Evolutionary conservation across 2,888 invertebrate genomes (phyloP), one percentile per base, ranked within the genome.

Genomic region (Celastrina argiolus): DNA sequence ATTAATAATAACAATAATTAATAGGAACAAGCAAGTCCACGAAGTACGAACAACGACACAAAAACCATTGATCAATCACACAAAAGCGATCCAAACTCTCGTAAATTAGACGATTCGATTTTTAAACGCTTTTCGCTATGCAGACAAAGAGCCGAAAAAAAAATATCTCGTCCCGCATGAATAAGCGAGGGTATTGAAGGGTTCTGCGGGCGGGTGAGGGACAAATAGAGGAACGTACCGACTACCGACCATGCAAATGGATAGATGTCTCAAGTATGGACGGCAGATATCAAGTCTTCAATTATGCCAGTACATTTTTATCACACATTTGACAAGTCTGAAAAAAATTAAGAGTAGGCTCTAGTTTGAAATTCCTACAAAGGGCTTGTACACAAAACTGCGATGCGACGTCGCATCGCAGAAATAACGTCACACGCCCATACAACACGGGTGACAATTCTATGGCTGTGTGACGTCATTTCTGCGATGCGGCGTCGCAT

Each of bases 101-200:
- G 34, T 3, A 51, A 51, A 22, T 51, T 51, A 22, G 51, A 22
- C 51, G 22, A 22, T 51, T 51, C 22, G 51, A 26, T 22, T 51
- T 51, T 51, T 51, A 51, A 51, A 51, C 51, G 51, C 51, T 51
- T 26, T 51, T 22, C 51, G 51, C 22, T 22, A 51, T 51, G 18
- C 61, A 36, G 22, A 61, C 61, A 61, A 61, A 61, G 61, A 12
- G 2, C 22, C 56, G 56, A 36, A 61, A 36, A 36, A 61, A 61
- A 36, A 36, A 56, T 56, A 26, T 28, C 56, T 10, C 16, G 16
- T 36, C 39, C 22, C 61, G 61, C 39, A 61, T 61, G 39, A 61
- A 61, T 61, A 61, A 61, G 22, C 39, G 39, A 39, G 59, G 59
- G 39, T 39, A 61, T 61, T 61, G 34, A 61, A 61, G 61, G 61